phyloP scores from a whole-genome alignment of 1,140 invertebrate genomes.

The Eumeta japonica region DNA sequence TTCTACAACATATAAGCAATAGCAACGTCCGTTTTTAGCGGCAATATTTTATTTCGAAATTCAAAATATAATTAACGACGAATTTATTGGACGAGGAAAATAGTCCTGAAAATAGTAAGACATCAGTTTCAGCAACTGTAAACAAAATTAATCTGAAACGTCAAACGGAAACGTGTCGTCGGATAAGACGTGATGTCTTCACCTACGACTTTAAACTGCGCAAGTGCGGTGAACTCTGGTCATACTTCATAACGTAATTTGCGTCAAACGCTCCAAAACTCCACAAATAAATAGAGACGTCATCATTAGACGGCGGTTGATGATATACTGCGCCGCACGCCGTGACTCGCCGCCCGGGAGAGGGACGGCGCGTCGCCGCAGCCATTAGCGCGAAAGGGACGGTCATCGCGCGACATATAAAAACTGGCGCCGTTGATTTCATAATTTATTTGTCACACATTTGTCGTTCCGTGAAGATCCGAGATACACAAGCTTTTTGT shows the following conservation, averaged over 20 bases:
- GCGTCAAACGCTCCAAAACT: conserved; percentile 32
- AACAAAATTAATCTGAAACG: no score
- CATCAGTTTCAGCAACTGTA: no score
- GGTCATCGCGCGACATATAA: conserved; percentile 34
- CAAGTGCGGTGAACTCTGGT: conserved; percentile 27
- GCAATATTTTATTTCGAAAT: no score
- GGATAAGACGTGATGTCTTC: no score
- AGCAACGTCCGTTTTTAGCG: no score
- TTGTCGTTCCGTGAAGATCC: conserved; percentile 56
- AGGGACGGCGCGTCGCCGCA: conserved; percentile 19
- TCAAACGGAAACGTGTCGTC: no score
- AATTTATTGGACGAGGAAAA: no score
- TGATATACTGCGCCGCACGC: conserved; percentile 39
- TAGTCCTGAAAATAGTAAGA: no score
- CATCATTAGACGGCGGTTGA: conserved; percentile 36
- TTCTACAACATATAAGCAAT: no score
- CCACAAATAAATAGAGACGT: conserved; percentile 45
- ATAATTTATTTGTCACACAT: conserved; percentile 59
- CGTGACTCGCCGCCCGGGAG: conserved; percentile 37
- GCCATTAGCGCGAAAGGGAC: conserved; percentile 19
- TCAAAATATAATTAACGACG: no score
- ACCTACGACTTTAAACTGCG: conserved; percentile 19
- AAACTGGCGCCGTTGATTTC: conserved; percentile 51
- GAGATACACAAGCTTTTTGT: conserved; percentile 54
- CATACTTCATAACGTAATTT: conserved; percentile 25